Evolutionary conservation across 2,888 invertebrate genomes (phyloP), one percentile per base, ranked within the genome.

Genomic region (Platycheirus rosarum): DNA sequence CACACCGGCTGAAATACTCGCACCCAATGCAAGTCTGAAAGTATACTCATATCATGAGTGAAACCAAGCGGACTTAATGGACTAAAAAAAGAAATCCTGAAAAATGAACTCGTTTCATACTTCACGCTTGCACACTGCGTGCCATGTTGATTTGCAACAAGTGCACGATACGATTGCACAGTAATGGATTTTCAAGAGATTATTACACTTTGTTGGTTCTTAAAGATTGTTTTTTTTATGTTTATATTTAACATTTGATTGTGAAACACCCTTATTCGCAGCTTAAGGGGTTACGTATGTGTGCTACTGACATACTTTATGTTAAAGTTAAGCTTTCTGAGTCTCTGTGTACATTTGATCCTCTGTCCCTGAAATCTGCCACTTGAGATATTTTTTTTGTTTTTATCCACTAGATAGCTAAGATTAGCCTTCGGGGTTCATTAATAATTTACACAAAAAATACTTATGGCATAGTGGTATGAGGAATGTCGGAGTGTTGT

Each of bases 81-180:
- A 53, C 8, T 35, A 62, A 55, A 62, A 51, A 32, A 20, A 18
- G 8, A 49, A 35, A 13, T 37, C 60, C 51, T 66, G 29, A 37
- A 35, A 49, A 65, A 65, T 57, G 7, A 35, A 65, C 49, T 26
- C 32, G 13, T 44, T 65, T 57, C 42, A 8, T 63, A 49, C 55
- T 40, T 71, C 29, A 62, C 23, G 37, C 57, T 48, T 62, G 63
- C 63, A 65, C 55, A 13, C 32, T 42, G 70, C 35, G 70, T 40
- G 42, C 55, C 57, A 65, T 48, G 70, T 57, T 49, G 70, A 70
- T 57, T 70, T 70, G 70, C 77, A 70, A 70, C 77, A 77, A 77
- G 77, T 77, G 70, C 26, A 60, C 13, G 14, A 40, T 44, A 51
- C 26, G 51, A 35, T 53, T 53, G 37, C 7, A n/a, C n/a, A 20